These are phyloP conservation scores for Drosophila subquinaria DNA, from an alignment of 2,888 invertebrate genomes.

Conservation along the genomic window DNA sequence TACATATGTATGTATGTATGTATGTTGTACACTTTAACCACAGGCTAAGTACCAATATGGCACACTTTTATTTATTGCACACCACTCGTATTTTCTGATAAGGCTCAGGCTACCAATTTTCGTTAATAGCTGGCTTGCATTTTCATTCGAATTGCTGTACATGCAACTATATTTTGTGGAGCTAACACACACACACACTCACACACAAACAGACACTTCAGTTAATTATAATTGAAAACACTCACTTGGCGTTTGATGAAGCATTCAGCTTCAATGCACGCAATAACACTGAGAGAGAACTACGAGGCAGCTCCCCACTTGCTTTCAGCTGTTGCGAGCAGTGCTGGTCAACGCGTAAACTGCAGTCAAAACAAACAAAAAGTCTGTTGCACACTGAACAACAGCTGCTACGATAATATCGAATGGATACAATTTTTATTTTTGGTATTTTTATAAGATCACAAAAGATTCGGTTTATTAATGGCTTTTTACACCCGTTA, in stretches of 20 bases:
- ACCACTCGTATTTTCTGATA: slow-evolving; percentile 64
- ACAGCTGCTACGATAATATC: slow-evolving; percentile 36
- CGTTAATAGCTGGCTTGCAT: slow-evolving; percentile 60
- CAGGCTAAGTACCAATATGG: slow-evolving; percentile 26
- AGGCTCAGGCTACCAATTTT: slow-evolving; percentile 42
- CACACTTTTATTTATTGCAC: slow-evolving; percentile 67
- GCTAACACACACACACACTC: slow-evolving; percentile 16
- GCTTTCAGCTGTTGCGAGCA: slow-evolving; percentile 54
- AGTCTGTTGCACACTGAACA: slow-evolving; percentile 24
- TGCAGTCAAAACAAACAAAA: slow-evolving; percentile 60
- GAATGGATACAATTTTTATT: not conserved
- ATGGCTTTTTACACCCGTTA: not conserved
- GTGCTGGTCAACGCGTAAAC: slow-evolving; percentile 47
- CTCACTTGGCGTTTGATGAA: slow-evolving; percentile 44
- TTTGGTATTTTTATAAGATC: not conserved
- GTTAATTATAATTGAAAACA: slow-evolving; percentile 56
- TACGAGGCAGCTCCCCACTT: slow-evolving; percentile 25
- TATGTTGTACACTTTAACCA: not conserved
- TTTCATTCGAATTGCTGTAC: slow-evolving; percentile 66
- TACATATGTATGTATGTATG: slow-evolving; percentile 13
- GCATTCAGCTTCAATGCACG: slow-evolving; percentile 46
- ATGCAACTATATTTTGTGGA: slow-evolving; percentile 63
- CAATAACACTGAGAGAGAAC: slow-evolving; percentile 53
- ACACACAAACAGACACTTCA: slow-evolving; percentile 49
- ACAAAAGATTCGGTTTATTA: not conserved